These are phyloP conservation scores for Eonycteris spelaea DNA, from an alignment of 2,113 vertebrate species.

Conservation along the genomic window DNA sequence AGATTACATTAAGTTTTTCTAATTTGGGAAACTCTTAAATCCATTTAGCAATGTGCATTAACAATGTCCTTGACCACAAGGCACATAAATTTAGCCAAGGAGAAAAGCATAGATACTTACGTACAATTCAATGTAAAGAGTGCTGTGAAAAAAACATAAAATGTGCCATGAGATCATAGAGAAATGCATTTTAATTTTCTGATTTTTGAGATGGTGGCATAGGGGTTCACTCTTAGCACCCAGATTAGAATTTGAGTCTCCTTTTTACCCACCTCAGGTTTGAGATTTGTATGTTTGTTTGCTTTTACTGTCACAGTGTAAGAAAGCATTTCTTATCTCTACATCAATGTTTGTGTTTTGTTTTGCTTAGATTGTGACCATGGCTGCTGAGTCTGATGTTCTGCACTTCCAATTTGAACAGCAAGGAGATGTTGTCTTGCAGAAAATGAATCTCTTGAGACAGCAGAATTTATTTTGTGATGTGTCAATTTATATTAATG, in stretches of 20 bases:
- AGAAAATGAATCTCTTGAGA: slow-evolving; percentile 88
- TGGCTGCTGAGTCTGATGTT: slow-evolving; percentile 86
- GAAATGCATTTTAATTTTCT: background rate
- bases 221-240: background rate
- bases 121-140: background rate
- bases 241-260: slow-evolving; percentile 2
- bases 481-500: slow-evolving; percentile 88
- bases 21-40: slow-evolving; percentile 16
- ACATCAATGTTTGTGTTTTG: background rate
- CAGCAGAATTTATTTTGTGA: slow-evolving; percentile 90
- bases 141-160: background rate
- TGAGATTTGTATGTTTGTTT: background rate
- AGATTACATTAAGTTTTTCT: background rate
- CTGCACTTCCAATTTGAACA: slow-evolving; percentile 88
- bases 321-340: background rate
- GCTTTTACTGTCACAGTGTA: background rate
- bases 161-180: background rate
- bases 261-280: background rate
- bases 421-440: slow-evolving; percentile 85
- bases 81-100: background rate
- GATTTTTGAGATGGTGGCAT: background rate
- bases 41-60: background rate
- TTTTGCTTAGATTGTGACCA: slow-evolving; percentile 69
- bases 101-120: background rate
- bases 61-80: background rate